phyloP scores from a whole-genome alignment of 2,797 vertebrate species.

The Schizopygopsis pylzovi region DNA sequence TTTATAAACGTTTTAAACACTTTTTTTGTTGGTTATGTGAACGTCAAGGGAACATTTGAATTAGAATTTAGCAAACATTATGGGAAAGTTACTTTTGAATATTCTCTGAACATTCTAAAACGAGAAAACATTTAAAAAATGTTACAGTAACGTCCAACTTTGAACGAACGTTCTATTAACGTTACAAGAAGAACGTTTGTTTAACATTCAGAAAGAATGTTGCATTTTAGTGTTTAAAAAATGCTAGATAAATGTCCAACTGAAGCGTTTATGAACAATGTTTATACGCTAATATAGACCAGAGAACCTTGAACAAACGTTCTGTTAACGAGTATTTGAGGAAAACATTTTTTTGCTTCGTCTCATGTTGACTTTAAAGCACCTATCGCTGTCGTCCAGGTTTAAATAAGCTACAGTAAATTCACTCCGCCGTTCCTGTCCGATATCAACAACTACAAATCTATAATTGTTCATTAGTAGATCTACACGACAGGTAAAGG shows the following conservation, averaged over 20 bases:
- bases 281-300: too few relatives aligned
- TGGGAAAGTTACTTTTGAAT: background rate
- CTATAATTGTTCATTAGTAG: conserved; percentile 63
- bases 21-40: background rate
- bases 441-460: conserved; percentile 64
- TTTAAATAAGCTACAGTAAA: conserved; percentile 70
- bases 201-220: too few relatives aligned
- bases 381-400: conserved; percentile 63
- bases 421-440: conserved; percentile 49
- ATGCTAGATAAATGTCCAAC: background rate
- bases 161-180: background rate
- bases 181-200: too few relatives aligned
- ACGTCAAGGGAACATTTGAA: background rate
- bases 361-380: conserved; percentile 62
- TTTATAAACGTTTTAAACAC: too few relatives aligned
- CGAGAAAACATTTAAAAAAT: background rate
- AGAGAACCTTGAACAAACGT: background rate
- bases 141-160: background rate
- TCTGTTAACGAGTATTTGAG: background rate
- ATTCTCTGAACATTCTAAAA: background rate
- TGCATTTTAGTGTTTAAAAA: background rate
- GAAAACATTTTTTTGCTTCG: background rate
- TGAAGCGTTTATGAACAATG: background rate
- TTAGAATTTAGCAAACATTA: background rate
- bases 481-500: conserved; percentile 61